phyloP scores from a whole-genome alignment of 2,888 invertebrate genomes.

The Chaetogeoica ovagalla region DNA sequence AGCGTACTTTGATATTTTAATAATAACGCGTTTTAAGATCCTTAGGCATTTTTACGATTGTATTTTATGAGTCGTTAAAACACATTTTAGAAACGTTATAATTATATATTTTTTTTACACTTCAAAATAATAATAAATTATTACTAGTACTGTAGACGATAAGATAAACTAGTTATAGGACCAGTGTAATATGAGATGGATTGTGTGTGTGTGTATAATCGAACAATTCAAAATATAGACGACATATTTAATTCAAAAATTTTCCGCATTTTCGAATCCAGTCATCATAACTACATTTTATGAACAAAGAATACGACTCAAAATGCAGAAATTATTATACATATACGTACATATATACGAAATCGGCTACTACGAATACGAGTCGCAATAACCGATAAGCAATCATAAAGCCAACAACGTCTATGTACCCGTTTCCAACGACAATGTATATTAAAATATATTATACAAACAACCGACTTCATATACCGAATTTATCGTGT shows the following conservation, averaged over 20 bases:
- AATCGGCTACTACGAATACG: not conserved
- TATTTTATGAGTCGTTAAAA: slow-evolving; percentile 26
- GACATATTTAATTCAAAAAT: no score
- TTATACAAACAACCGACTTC: no score
- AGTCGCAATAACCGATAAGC: slow-evolving; percentile 9
- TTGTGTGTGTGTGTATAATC: not conserved
- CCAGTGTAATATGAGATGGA: not conserved
- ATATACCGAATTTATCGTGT: no score
- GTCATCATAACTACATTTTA: not conserved
- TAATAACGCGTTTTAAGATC: slow-evolving; percentile 1
- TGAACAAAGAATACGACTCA: slow-evolving; percentile 2
- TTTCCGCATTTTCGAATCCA: not conserved
- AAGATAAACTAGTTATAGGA: not conserved
- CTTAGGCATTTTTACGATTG: slow-evolving; percentile 14
- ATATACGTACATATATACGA: no score
- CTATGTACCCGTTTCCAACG: no score
- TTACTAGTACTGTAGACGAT: not conserved
- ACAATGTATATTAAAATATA: no score
- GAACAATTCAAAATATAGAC: not conserved
- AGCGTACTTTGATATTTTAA: slow-evolving; percentile 9
- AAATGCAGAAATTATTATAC: not conserved
- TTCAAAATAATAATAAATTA: not conserved
- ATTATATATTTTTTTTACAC: slow-evolving; percentile 24
- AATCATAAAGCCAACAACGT: not conserved
- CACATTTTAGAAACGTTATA: slow-evolving; percentile 10